Conservation (phyloP, 2,888 invertebrate genomes). For the Trilocha varians region DNA sequence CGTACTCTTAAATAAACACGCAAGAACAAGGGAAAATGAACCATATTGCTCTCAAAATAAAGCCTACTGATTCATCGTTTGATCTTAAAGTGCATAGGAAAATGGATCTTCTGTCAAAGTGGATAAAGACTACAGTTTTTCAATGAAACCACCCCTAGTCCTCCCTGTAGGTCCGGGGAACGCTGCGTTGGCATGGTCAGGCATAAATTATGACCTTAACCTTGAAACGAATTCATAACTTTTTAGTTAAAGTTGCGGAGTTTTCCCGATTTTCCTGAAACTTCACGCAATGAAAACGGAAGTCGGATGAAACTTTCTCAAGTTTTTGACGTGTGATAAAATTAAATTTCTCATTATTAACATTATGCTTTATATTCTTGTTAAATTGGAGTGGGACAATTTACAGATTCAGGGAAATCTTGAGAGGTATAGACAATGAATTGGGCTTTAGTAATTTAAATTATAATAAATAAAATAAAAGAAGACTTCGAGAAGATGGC, state of each 20-base stretch:
- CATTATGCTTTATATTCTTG: too few species aligned
- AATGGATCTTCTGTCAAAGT: neutral
- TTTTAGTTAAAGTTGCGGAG: conserved; percentile 1
- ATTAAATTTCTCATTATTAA: too few species aligned
- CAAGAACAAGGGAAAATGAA: conserved; percentile 7
- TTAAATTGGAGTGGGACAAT: too few species aligned
- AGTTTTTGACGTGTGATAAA: too few species aligned
- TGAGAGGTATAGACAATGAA: too few species aligned
- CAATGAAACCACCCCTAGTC: conserved; percentile 1
- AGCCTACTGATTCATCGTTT: neutral
- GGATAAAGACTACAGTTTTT: neutral
- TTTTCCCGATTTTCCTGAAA: neutral
- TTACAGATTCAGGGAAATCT: too few species aligned
- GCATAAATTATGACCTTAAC: conserved; percentile 19
- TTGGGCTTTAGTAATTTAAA: too few species aligned
- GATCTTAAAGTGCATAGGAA: neutral
- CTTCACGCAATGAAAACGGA: neutral
- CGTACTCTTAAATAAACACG: conserved; percentile 15
- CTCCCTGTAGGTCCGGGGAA: conserved; percentile 8
- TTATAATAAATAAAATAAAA: too few species aligned
- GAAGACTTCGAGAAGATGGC: too few species aligned
- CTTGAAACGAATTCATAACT: conserved; percentile 10
- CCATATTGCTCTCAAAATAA: conserved; percentile 6
- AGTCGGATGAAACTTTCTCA: too few species aligned
- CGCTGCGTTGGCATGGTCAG: conserved; percentile 12